Base-by-base conservation (phyloP, 2,888 invertebrate species). In the Beris morrisii region DNA sequence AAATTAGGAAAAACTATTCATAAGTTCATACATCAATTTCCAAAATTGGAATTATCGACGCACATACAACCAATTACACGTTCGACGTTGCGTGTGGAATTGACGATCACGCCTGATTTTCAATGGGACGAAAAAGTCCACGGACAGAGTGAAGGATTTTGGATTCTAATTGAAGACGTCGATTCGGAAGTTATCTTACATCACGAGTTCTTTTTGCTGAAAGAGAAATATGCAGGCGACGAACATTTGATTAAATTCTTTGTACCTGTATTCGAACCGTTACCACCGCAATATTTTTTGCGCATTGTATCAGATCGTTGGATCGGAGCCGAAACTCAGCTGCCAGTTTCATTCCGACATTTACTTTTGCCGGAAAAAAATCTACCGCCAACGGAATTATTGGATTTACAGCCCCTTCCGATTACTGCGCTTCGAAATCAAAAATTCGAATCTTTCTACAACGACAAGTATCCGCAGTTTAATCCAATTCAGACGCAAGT, bases 401-500 rank as follows among this genome's bases (percentile, higher is more conserved):
- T 99, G 64, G 99, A 99, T 81, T 83, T 99, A 46, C 98, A 99
- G 79, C 97, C 99, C 0, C 83, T 99, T 65, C 98, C 98, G 0
- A 89, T 94, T 48, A 93, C 95, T 0, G 98, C 98, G 0, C 82
- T 99, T 22, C 82, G 97, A 73, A 96, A 97, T 80, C 83, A 88
- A 0, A 87, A 88, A 67, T 97, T 90, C 75, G 97, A 98, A 76
- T 83, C 86, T 9, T 83, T 99, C 48, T 99, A 98, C 77, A 83
- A 84, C 1, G 91, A 93, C 9, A 88, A 88, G 66, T 94, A 96
- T 77, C 90, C 90, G 2, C 95, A 96, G 79, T 98, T 99, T 80
- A 99, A 99, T 82, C 97, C 99, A 0, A 97, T 99, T 67, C 99
- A 99, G 81, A 99, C 99, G 0, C 96, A 97, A 84, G 97, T 98